These are phyloP conservation scores for Carterocephalus palaemon DNA, from an alignment of 2,888 invertebrate genomes.

Conservation along the genomic window DNA sequence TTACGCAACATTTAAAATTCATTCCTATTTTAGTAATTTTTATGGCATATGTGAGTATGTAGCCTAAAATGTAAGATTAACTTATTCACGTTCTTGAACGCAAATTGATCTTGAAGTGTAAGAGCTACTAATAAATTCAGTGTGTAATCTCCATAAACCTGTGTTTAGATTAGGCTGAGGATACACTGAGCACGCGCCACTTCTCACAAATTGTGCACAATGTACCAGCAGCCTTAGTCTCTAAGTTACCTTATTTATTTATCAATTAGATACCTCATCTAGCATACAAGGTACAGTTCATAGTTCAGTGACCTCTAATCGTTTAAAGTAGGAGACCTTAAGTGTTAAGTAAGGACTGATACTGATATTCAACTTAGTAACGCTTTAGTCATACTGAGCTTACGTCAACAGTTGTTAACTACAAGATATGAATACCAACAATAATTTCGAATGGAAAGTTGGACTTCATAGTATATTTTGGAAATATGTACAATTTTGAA, in stretches of 20 bases:
- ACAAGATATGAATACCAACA: too few relatives aligned
- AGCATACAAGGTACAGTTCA: constrained; percentile 31
- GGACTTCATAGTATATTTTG: too few relatives aligned
- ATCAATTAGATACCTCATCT: constrained; percentile 51
- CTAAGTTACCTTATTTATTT: constrained; percentile 66
- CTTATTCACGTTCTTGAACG: background rate
- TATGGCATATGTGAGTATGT: too few relatives aligned
- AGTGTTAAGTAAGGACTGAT: constrained; percentile 76
- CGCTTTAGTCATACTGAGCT: constrained; percentile 21
- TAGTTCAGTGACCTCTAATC: constrained; percentile 39
- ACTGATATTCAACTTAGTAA: constrained; percentile 54
- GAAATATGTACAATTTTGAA: too few relatives aligned
- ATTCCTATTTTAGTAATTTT: too few relatives aligned
- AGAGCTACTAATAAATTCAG: constrained; percentile 27
- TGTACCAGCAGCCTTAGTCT: constrained; percentile 35
- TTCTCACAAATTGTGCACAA: constrained; percentile 16
- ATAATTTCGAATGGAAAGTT: too few relatives aligned
- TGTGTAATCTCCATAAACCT: constrained; percentile 40
- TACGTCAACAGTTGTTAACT: too few relatives aligned
- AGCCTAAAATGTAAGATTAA: background rate
- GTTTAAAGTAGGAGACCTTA: constrained; percentile 46
- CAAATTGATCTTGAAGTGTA: background rate
- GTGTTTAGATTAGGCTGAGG: constrained; percentile 10
- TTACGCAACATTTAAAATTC: too few relatives aligned
- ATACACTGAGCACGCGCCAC: constrained; percentile 8